Evolutionary conservation across 1,140 invertebrate species (phyloP), one percentile per base, ranked within the genome.

Genomic region (Monochamus saltuarius): DNA sequence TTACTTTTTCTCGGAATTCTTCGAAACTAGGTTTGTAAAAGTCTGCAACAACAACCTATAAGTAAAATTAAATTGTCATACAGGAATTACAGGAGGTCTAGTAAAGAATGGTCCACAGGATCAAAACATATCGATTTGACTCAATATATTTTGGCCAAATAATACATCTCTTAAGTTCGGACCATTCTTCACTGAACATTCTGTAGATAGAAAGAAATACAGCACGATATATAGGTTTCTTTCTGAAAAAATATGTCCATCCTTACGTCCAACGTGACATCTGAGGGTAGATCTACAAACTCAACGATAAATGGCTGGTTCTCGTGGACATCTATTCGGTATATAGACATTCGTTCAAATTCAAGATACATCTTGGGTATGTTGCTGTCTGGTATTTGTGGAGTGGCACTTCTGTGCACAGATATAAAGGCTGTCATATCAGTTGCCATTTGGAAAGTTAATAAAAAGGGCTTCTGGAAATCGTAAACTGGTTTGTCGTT

Each of bases 11-110:
- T 37, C 45, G 38, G 36, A 62, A 62, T 22, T 35, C 47, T n/a
- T 7, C 11, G 11, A 46, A 53, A 9, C 17, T 45, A 14, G 61
- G 61, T 19, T 62, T 62, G 17, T 57, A 51, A 29, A 62, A 56
- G 11, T 53, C 10, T 10, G 56, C 45, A 1, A 62, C 6, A 11
- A 57, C 38, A 37, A 58, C 56, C 61, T 62, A 13, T 39, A 38
- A 10, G 7, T 13, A 13, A 13, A 13, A 42, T 13, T 3, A 42
- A 42, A 42, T 13, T 42, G 7, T 42, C 4, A 13, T 42, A 42
- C n/a, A 13, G 16, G 16, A 4, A 13, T 13, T 42, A 3, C 2
- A 42, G n/a, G 40, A 17, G 16, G n/a, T 42, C n/a, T n/a, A n/a
- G n/a, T n/a, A n/a, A n/a, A n/a, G n/a, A n/a, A n/a, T n/a, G n/a